Evolutionary conservation across 2,113 vertebrate species (phyloP), one percentile per base, ranked within the genome.

Genomic region (Eptesicus fuscus): DNA sequence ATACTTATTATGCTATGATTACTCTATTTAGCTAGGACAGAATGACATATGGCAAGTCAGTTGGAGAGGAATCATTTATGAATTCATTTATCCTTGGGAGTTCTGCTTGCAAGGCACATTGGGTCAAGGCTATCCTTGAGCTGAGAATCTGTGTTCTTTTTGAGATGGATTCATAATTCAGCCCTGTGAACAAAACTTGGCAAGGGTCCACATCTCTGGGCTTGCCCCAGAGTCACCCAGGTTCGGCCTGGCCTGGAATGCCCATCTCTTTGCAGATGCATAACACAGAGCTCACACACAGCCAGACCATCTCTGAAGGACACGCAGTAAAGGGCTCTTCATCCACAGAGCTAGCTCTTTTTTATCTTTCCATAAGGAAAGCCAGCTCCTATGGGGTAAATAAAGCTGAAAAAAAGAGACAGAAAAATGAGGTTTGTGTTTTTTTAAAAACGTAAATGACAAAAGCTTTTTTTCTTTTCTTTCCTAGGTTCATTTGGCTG

Each of bases 401-500:
- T 25, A 35, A 63, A 94, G 44, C n/a, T 79, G 59, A 40, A 80
- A 88, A 49, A 56, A 35, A 37, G 18, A 63, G 11, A 65, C 1
- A 76, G 71, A 91, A 93, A 82, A 83, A 32, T 65, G 2, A 7
- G 20, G 20, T 30, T 35, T 37, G 61, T 47, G 20, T 79, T 14
- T 10, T 14, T 63, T 42, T 47, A 10, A 10, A 79, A 86, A 73
- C n/a, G 1, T 47, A 3, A 97, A 79, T 95, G 20, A 90, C 11
- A 0, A 4, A 76, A 9, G 5, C 4, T 44, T 86, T 13, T 32
- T 61, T 86, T 7, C 20, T 56, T 44, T 65, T 23, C 92, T 90
- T 96, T 96, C 89, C 90, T 94, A 99, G 98, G 97, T 99, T 97
- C 98, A 98, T 56, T 97, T 99, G 95, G 95, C 97, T 44, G 98